These are phyloP conservation scores for Cyclophora punctaria DNA, from an alignment of 2,888 invertebrate genomes.

Conservation along the genomic window DNA sequence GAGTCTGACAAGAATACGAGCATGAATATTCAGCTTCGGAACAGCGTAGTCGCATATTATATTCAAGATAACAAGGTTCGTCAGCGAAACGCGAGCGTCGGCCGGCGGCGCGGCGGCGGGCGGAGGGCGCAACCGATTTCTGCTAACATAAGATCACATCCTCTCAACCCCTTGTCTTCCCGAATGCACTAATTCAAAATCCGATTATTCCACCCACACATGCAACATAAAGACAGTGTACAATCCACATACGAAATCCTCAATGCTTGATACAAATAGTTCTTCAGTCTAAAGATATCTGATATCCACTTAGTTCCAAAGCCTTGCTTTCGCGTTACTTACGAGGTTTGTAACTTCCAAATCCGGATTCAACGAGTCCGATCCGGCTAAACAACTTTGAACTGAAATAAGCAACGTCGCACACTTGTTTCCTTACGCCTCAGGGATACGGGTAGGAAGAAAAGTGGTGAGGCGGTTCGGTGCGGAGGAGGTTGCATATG, in stretches of 20 bases:
- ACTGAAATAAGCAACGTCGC: constrained; percentile 59
- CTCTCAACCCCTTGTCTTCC: constrained; percentile 38
- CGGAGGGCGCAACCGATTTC: constrained; percentile 36
- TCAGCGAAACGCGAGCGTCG: constrained; percentile 48
- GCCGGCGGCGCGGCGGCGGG: constrained; percentile 24
- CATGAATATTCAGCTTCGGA: constrained; percentile 64
- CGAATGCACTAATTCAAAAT: constrained; percentile 27
- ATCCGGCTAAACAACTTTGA: constrained; percentile 61
- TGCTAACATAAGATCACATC: constrained; percentile 33
- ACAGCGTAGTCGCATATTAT: constrained; percentile 46
- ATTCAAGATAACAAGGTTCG: constrained; percentile 68
- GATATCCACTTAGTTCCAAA: constrained; percentile 32
- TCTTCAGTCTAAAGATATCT: constrained; percentile 23
- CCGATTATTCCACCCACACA: constrained; percentile 12
- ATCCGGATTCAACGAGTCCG: constrained; percentile 55
- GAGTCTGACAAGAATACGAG: constrained; percentile 41
- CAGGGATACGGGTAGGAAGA: constrained; percentile 42
- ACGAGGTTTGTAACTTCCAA: constrained; percentile 45
- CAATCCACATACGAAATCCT: too few relatives aligned
- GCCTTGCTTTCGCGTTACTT: constrained; percentile 28
- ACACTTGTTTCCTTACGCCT: constrained; percentile 55
- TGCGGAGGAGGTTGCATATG: constrained; percentile 44
- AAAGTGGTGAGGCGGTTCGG: constrained; percentile 42
- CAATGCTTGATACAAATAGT: constrained; percentile 6
- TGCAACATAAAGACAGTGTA: constrained; percentile 1